phyloP scores from a whole-genome alignment of 2,888 invertebrate species.

The Cheilosia urbana region DNA sequence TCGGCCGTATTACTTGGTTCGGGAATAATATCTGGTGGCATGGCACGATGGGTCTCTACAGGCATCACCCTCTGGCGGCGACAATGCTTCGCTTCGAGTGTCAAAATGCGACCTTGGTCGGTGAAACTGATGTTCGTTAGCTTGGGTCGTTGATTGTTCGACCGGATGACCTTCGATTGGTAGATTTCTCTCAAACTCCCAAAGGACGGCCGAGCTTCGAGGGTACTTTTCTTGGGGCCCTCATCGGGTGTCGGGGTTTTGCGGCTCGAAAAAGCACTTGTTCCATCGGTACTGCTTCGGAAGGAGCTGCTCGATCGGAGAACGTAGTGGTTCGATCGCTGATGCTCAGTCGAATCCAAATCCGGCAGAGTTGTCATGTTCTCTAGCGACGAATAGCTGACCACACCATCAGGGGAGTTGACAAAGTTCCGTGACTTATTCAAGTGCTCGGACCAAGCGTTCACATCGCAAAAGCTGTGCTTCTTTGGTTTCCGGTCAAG shows the following conservation, averaged over 20 bases:
- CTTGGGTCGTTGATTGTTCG: constrained; percentile 83
- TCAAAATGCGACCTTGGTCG: constrained; percentile 87
- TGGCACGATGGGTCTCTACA: constrained; percentile 81
- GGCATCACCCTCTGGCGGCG: constrained; percentile 87
- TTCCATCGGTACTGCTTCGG: constrained; percentile 84
- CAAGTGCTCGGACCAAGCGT: constrained; percentile 85
- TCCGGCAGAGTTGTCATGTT: constrained; percentile 80
- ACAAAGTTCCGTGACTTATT: constrained; percentile 83
- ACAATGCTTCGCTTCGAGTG: constrained; percentile 89
- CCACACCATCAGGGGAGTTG: constrained; percentile 77
- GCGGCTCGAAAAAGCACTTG: constrained; percentile 11
- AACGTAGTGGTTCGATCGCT: constrained; percentile 85
- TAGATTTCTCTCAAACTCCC: constrained; percentile 90
- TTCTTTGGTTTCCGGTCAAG: constrained; percentile 91
- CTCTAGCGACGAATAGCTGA: constrained; percentile 77
- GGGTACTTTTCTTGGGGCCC: constrained; percentile 45
- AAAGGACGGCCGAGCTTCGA: constrained; percentile 83
- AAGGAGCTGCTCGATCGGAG: constrained; percentile 90
- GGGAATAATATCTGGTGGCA: constrained; percentile 88
- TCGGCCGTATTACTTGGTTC: constrained; percentile 74
- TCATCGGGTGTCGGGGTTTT: constrained; percentile 34
- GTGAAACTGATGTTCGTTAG: constrained; percentile 76
- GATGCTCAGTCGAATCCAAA: constrained; percentile 77
- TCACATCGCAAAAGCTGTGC: constrained; percentile 84
- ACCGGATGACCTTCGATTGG: constrained; percentile 86